Base-by-base conservation (phyloP, 2,797 vertebrate genomes). In the Trachurus trachurus region DNA sequence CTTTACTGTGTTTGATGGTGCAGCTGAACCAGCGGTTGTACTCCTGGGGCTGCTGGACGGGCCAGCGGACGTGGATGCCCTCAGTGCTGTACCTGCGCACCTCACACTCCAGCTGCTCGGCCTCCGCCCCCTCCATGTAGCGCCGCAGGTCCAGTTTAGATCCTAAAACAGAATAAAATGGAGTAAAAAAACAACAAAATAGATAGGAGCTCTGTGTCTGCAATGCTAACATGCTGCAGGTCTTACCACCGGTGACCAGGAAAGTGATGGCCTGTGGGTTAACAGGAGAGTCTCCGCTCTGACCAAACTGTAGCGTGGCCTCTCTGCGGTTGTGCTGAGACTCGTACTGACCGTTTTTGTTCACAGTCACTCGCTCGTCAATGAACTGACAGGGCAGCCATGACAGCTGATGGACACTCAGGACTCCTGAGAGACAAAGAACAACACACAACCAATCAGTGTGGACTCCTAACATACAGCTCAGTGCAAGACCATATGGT, bases 371-470 rank as follows among this genome's bases (percentile, higher is more conserved):
- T 89, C 16, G 0, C 19, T 62, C 92, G 71, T 96, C 95, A 5
- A 53, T 80, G 86, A 96, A 94, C n/a, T 76, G 63, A 80, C 96
- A 96, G 3, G 93, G 88, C 60, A 96, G 78, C 94, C 94, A 95
- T 39, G 78, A 63, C 15, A 94, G 44, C 71, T 85, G 87, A 6
- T 76, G 40, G 54, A 70, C 22, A 62, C 86, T 22, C 40, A 69
- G 64, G 44, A 91, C 82, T 80, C 88, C 94, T 95, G 80, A 62
- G 22, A 69, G n/a, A 40, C 31, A 34, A 34, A 34, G 31, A 34
- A 34, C 31, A 34, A 34, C 39, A 40, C 9, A 40, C 39, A 40
- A 40, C 39, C 10, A 40, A 9, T 40, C 39, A 40, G 1, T 10
- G 9, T 40, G 39, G 39, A 9, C 40, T 11, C 11, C 11, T 42